Conservation (phyloP, 2,797 vertebrate genomes). For the Orestias chungarensis region DNA sequence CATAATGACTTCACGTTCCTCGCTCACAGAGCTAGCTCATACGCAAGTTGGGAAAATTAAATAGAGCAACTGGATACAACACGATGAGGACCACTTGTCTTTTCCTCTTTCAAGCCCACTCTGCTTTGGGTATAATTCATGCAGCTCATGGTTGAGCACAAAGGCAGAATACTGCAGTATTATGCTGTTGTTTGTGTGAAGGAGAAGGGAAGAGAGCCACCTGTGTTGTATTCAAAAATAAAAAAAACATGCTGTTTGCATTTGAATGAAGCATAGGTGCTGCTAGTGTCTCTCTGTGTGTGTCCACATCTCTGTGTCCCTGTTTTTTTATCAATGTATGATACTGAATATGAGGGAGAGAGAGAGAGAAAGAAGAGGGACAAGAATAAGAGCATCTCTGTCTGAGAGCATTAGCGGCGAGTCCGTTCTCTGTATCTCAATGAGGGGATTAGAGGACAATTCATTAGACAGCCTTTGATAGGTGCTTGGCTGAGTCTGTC, state of each 20-base stretch:
- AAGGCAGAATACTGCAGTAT: constrained; percentile 51
- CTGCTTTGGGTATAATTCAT: constrained; percentile 64
- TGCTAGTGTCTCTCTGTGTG: constrained; percentile 17
- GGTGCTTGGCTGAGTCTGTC: constrained; percentile 62
- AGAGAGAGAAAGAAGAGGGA: constrained; percentile 25
- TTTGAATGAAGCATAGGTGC: constrained; percentile 53
- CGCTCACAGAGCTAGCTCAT: constrained; percentile 34
- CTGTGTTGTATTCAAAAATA: constrained; percentile 48
- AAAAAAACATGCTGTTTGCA: constrained; percentile 39
- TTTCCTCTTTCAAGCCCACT: constrained; percentile 61
- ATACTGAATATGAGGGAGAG: constrained; percentile 4
- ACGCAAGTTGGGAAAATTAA: constrained; percentile 52
- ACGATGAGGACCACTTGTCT: constrained; percentile 59
- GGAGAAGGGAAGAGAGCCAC: constrained; percentile 34
- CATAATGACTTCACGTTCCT: constrained; percentile 55
- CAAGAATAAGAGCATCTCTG: constrained; percentile 39
- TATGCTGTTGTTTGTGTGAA: constrained; percentile 22
- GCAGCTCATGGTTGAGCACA: constrained; percentile 52
- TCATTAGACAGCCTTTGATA: constrained; percentile 73
- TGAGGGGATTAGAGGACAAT: constrained; percentile 75
- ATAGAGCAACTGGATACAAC: constrained; percentile 56
- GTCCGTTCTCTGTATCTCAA: constrained; percentile 73
- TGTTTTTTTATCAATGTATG: constrained; percentile 29
- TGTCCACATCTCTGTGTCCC: constrained; percentile 7
- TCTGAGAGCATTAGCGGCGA: constrained; percentile 65